phyloP scores from a whole-genome alignment of 2,797 vertebrate genomes.

The Sylvilagus floridanus region DNA sequence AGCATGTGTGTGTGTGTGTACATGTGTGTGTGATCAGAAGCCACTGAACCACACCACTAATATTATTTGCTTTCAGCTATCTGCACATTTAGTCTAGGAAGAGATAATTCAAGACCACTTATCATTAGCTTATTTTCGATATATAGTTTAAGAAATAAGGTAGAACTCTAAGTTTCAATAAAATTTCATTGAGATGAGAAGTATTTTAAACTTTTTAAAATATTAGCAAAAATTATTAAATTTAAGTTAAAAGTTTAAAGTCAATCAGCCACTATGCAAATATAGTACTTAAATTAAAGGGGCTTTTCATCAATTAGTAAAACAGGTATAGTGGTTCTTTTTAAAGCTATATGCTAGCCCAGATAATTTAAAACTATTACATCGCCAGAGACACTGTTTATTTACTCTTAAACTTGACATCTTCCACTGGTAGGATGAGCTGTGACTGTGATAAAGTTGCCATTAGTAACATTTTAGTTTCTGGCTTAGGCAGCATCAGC shows the following conservation, averaged over 20 bases:
- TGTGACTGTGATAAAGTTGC: not conserved
- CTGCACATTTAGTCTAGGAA: not conserved
- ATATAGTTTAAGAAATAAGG: not conserved
- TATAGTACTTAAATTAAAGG: not conserved
- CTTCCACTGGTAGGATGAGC: not conserved
- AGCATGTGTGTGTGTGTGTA: no score
- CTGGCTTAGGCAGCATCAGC: not conserved
- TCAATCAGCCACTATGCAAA: not conserved
- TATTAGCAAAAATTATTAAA: not conserved
- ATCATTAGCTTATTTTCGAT: conserved; percentile 6
- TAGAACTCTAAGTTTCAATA: conserved; percentile 38
- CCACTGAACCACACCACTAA: not conserved
- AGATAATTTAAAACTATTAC: conserved; percentile 13
- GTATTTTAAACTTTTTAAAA: conserved; percentile 45
- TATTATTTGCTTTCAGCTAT: not conserved
- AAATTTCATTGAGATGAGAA: conserved; percentile 45
- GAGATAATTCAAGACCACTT: conserved; percentile 35
- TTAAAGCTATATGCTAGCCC: not conserved
- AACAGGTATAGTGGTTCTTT: not conserved
- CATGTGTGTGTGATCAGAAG: conserved; percentile 9
- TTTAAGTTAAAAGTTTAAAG: conserved; percentile 9
- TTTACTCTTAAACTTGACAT: not conserved
- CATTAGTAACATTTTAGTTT: conserved; percentile 6
- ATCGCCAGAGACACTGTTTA: not conserved
- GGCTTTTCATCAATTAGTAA: not conserved